Evolutionary conservation across 2,113 vertebrate genomes (phyloP).

Genomic region (Nettapus auritus): DNA sequence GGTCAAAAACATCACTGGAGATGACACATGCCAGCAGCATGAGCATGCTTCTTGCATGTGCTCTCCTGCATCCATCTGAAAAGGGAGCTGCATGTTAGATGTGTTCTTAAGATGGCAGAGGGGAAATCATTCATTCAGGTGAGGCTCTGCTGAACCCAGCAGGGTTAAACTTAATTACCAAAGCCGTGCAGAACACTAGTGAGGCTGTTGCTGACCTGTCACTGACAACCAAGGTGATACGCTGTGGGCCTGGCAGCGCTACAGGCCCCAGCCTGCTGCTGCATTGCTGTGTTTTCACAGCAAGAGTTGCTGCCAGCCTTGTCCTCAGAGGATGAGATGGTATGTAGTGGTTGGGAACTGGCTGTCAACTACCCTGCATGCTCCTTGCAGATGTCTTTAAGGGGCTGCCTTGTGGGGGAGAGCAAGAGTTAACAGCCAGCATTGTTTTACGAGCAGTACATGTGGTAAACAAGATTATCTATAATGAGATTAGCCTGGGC

Average conservation of each 20-base stretch:
- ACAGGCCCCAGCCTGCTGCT: background rate
- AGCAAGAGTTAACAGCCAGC: conserved; percentile 17
- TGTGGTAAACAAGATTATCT: conserved; percentile 62
- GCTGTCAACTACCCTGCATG: accelerated
- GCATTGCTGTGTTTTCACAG: background rate
- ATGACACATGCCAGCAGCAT: background rate
- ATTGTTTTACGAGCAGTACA: background rate
- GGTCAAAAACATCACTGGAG: background rate
- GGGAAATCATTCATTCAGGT: background rate
- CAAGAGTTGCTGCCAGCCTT: background rate
- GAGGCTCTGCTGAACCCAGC: background rate
- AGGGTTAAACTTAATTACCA: background rate
- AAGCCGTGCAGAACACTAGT: background rate
- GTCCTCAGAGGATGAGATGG: background rate
- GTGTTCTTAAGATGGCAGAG: background rate
- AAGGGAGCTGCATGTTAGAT: background rate
- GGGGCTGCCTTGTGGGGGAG: background rate
- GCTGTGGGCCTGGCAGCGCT: background rate
- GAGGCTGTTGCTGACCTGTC: background rate
- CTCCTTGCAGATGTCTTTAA: background rate
- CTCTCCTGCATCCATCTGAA: background rate
- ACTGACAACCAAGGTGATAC: background rate
- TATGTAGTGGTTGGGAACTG: background rate
- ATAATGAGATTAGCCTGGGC: conserved; percentile 57
- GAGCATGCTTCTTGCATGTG: background rate